Conservation (phyloP, 2,113 vertebrate genomes). For the Arothron firmamentum region DNA sequence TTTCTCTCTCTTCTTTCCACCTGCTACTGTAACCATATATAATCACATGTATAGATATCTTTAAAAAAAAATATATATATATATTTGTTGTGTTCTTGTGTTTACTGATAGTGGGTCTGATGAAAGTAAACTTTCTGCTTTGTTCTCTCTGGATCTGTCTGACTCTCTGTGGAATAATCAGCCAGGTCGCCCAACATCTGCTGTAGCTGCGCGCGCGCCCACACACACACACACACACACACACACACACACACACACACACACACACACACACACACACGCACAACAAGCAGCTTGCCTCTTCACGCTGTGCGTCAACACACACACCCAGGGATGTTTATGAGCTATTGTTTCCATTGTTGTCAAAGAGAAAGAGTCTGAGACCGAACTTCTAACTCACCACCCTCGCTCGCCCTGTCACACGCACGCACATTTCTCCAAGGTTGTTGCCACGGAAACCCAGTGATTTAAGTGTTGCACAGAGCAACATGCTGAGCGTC, state of each 20-base stretch:
- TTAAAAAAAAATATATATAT: too few relatives aligned
- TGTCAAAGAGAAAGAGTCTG: background rate
- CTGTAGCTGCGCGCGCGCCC: conserved; percentile 7
- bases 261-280: background rate
- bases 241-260: conserved; percentile 9
- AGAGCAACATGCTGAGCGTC: conserved; percentile 30
- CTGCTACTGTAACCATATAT: background rate
- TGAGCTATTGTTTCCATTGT: conserved; percentile 30
- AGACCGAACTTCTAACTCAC: background rate
- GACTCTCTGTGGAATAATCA: conserved; percentile 25
- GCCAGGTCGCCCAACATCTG: conserved; percentile 28
- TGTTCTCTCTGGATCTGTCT: conserved; percentile 7
- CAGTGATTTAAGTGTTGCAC: conserved; percentile 16
- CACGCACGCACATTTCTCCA: background rate
- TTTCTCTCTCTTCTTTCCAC: too few relatives aligned
- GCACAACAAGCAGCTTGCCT: conserved; percentile 22
- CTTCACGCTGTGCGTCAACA: conserved; percentile 12
- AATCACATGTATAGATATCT: background rate
- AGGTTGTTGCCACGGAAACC: conserved; percentile 38
- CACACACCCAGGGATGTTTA: conserved; percentile 17
- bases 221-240: background rate
- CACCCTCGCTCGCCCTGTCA: background rate
- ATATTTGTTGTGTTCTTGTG: background rate
- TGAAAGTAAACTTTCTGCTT: conserved; percentile 2
- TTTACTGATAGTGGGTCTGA: background rate